A percentile compares a stretch with the other conserved stretches of the same genome.
phyloP scores from a whole-genome alignment of 2,113 vertebrate species.

The Petromus typicus region DNA sequence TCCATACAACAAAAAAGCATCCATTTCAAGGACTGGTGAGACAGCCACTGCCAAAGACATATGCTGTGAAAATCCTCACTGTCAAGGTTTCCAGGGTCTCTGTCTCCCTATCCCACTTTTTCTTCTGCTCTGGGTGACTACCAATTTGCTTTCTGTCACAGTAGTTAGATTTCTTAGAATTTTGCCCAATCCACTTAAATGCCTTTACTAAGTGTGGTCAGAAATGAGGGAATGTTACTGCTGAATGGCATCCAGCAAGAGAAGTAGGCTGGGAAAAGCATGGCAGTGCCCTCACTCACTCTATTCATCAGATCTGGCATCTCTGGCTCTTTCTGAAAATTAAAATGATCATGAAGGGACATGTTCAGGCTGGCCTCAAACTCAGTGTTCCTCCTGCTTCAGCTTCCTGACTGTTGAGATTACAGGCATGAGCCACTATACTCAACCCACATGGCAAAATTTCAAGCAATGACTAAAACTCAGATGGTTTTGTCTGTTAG shows the following conservation, averaged over 20 bases:
- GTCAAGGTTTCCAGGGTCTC: neutral
- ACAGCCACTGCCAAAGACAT: neutral
- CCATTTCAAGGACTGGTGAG: neutral
- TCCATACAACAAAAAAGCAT: neutral
- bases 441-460: neutral
- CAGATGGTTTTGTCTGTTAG: neutral
- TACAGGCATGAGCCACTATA: no score
- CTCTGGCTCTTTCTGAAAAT: neutral
- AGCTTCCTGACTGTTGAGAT: no score
- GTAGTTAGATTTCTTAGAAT: neutral
- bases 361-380: neutral
- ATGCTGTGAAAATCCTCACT: neutral
- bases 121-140: neutral
- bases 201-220: neutral
- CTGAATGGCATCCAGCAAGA: neutral
- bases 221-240: neutral
- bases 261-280: neutral
- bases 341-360: neutral
- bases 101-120: neutral
- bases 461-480: neutral
- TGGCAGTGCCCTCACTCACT: neutral
- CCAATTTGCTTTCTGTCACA: neutral
- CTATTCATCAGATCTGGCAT: neutral
- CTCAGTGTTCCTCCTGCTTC: no score
- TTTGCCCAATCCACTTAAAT: neutral